A percentile compares a stretch with the other conserved stretches of the same genome.
Conservation (phyloP, 2,113 vertebrate species). For the Asarcornis scutulata region DNA sequence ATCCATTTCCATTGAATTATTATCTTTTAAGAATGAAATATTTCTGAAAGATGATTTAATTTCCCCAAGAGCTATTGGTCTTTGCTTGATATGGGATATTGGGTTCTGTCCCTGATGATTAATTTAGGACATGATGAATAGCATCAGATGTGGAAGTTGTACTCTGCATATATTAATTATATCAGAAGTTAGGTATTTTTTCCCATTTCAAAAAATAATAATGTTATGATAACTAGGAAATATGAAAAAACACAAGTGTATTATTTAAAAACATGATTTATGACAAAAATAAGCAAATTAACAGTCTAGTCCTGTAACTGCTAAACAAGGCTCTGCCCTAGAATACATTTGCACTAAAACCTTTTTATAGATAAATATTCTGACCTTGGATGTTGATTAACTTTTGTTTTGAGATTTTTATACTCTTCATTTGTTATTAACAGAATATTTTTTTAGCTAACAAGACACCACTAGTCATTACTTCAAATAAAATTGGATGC, state of each 20-base stretch:
- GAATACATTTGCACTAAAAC: not conserved
- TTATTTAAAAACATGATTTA: conserved; percentile 19
- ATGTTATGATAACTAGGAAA: conserved; percentile 4
- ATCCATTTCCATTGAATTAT: conserved; percentile 76
- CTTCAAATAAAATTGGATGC: not conserved
- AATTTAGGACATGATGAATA: conserved; percentile 73
- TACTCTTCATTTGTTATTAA: not conserved
- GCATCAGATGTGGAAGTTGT: conserved; percentile 55
- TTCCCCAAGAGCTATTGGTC: conserved; percentile 67
- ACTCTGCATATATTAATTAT: conserved; percentile 59
- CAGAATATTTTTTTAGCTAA: not conserved
- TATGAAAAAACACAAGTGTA: not conserved
- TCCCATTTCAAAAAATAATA: conserved; percentile 2
- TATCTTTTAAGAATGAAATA: conserved; percentile 73
- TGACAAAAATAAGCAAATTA: conserved; percentile 26
- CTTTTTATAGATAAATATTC: not conserved
- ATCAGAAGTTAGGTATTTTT: conserved; percentile 41
- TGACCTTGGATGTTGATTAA: not conserved
- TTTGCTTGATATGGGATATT: conserved; percentile 64
- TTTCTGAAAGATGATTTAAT: conserved; percentile 78
- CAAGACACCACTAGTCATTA: not conserved
- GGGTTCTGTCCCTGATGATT: conserved; percentile 70
- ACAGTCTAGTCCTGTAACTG: not conserved
- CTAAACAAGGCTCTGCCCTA: not conserved
- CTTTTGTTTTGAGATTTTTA: not conserved